These are phyloP conservation scores for Tillus elongatus DNA, from an alignment of 2,888 invertebrate genomes.

Conservation along the genomic window DNA sequence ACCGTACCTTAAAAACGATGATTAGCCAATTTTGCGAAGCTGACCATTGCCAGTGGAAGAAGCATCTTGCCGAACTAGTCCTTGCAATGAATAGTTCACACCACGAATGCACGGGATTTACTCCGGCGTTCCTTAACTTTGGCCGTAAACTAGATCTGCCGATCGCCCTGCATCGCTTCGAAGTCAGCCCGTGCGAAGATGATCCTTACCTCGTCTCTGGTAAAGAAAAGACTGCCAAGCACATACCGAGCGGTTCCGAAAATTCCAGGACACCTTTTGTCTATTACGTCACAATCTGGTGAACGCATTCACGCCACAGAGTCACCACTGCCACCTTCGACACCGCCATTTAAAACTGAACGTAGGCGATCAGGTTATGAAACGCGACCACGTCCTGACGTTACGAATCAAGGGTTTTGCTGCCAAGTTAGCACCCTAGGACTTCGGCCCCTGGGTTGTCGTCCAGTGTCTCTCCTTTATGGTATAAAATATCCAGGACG, in stretches of 20 bases:
- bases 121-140: constrained; percentile 1
- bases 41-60: too few relatives aligned
- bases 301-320: not conserved
- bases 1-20: too few relatives aligned
- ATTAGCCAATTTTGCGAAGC: too few relatives aligned
- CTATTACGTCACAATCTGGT: not conserved
- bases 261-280: not conserved
- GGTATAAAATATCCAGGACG: too few relatives aligned
- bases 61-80: too few relatives aligned
- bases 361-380: constrained; percentile 1
- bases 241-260: not conserved
- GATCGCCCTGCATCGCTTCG: not conserved
- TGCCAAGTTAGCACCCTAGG: not conserved
- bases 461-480: too few relatives aligned
- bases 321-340: constrained; percentile 2
- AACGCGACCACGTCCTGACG: not conserved
- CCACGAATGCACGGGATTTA: not conserved
- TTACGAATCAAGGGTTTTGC: not conserved
- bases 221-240: not conserved
- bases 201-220: not conserved
- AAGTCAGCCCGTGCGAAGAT: too few relatives aligned
- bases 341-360: not conserved
- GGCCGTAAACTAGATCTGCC: constrained; percentile 1
- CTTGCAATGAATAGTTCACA: too few relatives aligned
- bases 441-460: too few relatives aligned